These are phyloP conservation scores for Erythrolamprus reginae DNA, from an alignment of 2,113 vertebrate genomes.

Conservation along the genomic window DNA sequence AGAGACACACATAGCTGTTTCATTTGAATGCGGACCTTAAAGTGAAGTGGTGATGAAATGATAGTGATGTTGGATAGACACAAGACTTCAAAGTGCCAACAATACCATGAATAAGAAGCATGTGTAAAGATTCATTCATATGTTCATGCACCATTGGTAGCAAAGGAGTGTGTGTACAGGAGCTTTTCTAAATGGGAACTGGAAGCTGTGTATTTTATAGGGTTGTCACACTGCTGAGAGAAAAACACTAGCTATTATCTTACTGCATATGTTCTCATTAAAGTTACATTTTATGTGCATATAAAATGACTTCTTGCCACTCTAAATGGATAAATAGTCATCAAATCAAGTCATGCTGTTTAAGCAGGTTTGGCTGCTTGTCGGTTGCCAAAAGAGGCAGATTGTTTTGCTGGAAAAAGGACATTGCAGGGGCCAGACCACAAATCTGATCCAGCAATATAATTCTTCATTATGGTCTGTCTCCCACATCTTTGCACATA, in stretches of 20 bases:
- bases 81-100: not conserved
- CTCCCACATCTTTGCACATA: not conserved
- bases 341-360: not conserved
- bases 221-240: not conserved
- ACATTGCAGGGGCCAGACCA: not conserved
- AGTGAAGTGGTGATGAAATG: conserved; percentile 26
- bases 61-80: conserved; percentile 17
- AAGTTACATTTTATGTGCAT: not conserved
- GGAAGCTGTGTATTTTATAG: not conserved
- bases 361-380: not conserved
- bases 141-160: not conserved
- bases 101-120: not conserved
- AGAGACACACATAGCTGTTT: conserved; percentile 19
- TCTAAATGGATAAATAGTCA: not conserved
- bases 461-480: not conserved
- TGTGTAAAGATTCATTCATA: not conserved
- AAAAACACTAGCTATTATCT: not conserved
- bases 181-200: not conserved
- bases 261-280: not conserved
- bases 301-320: not conserved
- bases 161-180: not conserved
- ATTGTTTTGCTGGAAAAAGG: not conserved
- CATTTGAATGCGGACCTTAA: conserved; percentile 11
- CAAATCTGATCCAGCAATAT: not conserved
- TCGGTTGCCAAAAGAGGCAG: not conserved